phyloP scores from a whole-genome alignment of 2,888 invertebrate species.

The Drosophila melanosoma region DNA sequence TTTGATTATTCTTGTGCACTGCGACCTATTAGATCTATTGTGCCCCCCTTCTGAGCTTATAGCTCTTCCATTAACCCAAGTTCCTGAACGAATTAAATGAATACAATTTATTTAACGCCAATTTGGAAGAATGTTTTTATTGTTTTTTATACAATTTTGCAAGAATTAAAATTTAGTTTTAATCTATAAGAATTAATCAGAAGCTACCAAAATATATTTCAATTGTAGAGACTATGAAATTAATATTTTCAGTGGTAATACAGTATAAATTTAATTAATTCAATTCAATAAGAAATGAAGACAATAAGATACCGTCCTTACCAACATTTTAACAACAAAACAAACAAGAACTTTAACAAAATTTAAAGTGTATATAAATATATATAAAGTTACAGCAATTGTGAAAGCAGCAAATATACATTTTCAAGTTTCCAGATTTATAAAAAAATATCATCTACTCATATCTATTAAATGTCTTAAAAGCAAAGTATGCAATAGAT shows the following conservation, averaged over 20 bases:
- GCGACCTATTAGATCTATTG: too few species aligned
- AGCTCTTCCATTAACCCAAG: too few species aligned
- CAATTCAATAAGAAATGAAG: background rate
- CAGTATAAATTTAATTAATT: background rate
- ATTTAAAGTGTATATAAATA: too few species aligned
- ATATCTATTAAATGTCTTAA: conserved; percentile 4
- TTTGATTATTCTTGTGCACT: too few species aligned
- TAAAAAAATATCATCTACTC: background rate
- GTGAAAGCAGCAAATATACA: background rate
- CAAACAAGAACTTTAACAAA: too few species aligned
- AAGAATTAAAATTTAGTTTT: background rate
- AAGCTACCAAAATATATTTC: background rate
- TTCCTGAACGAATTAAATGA: too few species aligned
- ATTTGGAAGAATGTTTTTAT: background rate
- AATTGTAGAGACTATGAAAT: background rate
- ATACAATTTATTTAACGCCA: background rate
- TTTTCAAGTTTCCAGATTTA: background rate
- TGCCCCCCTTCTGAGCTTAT: too few species aligned
- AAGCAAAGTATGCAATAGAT: conserved; percentile 25
- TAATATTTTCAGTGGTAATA: background rate
- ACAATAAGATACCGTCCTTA: background rate
- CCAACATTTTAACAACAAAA: too few species aligned
- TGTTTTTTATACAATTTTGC: background rate
- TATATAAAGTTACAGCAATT: background rate
- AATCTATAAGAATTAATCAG: background rate